Evolutionary conservation across 2,113 vertebrate species (phyloP), one percentile per base, ranked within the genome.

Genomic region (Lepus timidus): DNA sequence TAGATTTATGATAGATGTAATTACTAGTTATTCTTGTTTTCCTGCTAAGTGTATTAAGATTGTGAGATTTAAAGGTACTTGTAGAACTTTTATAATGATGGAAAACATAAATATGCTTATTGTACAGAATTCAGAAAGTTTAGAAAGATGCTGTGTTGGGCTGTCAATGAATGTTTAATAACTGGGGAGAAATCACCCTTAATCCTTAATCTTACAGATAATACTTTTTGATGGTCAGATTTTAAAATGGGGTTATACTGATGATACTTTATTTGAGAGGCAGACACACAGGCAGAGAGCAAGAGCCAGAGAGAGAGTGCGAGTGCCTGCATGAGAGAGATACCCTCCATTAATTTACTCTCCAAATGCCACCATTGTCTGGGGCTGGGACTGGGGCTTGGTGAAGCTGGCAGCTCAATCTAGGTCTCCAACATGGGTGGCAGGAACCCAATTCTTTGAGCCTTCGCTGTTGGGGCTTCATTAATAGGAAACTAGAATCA

Each of bases 11-110:
- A 83, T 76, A 85, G 75, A 51, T 62, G 64, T 61, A 68, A 70
- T 94, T 84, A 61, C 29, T 91, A 84, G 49, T 89, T 96, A 83
- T 93, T 92, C 31, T 94, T 94, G 55, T 67, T 91, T 85, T 96
- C 68, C 27, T 82, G 9, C 85, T 87, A 75, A 33, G 80, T 64
- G n/a, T 84, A 64, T 83, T 58, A 91, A 88, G 39, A 5, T 78
- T 91, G n/a, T 78, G 78, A n/a, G 80, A 79, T 91, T 87, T 82
- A 31, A 79, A 86, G 76, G 27, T 90, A 64, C 36, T 92, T 91
- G 8, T 68, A 87, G 90, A 90, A 90, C 68, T 96, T 93, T 74
- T 64, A 25, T 71, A 49, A 83, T 81, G 33, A 16, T 91, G 70
- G 74, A 85, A 94, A 94, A 58, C 19, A 36, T 44, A 78, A 82